These are phyloP conservation scores for Nomada goodeniana DNA, from an alignment of 2,888 invertebrate species.

Conservation along the genomic window DNA sequence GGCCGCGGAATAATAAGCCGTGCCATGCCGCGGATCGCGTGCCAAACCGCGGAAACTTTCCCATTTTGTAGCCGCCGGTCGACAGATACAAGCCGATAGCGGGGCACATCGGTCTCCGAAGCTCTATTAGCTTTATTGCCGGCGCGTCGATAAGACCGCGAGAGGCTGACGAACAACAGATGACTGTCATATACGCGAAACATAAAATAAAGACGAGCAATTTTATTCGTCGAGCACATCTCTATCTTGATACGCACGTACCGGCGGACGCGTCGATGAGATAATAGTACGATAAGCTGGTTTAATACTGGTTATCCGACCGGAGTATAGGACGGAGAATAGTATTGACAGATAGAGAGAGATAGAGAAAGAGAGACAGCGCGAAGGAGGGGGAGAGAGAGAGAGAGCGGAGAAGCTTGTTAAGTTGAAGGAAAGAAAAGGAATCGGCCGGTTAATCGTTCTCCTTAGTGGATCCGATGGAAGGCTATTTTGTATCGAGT, in stretches of 20 bases:
- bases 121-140: conserved; percentile 74
- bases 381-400: conserved; percentile 2
- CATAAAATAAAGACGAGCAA: conserved; percentile 20
- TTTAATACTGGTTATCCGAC: conserved; percentile 62
- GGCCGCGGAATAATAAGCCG: conserved; percentile 65
- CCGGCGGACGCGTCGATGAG: conserved; percentile 67
- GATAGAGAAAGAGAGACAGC: no score
- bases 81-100: conserved; percentile 78
- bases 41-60: conserved; percentile 77
- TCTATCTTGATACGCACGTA: conserved; percentile 72
- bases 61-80: conserved; percentile 73
- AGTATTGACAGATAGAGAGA: background rate
- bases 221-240: conserved; percentile 52
- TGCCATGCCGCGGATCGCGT: conserved; percentile 75
- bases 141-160: conserved; percentile 67
- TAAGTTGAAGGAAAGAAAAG: conserved; percentile 12
- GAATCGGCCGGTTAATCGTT: conserved; percentile 15
- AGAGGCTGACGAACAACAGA: conserved; percentile 29
- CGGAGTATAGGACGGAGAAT: conserved; percentile 21
- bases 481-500: conserved; percentile 25
- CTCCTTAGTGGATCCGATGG: background rate
- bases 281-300: conserved; percentile 72
- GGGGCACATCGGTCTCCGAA: conserved; percentile 67
- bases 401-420: conserved; percentile 16
- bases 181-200: conserved; percentile 12